A percentile compares a stretch with the other conserved stretches of the same genome.
Conservation (phyloP, 2,797 vertebrate species). For the Ctenosaura bakeri region DNA sequence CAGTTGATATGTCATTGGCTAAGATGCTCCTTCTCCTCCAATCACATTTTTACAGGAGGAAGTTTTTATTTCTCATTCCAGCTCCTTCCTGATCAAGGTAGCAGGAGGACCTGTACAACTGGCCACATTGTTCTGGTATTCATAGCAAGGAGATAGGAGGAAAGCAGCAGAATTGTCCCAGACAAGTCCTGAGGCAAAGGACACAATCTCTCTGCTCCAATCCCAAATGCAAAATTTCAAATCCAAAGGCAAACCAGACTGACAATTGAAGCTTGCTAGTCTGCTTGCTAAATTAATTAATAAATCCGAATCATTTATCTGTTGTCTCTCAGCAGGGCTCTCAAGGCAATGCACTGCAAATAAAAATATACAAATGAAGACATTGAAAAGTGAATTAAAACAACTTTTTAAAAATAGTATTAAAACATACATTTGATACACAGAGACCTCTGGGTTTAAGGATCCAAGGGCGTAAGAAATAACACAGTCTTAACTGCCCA, state of each 20-base stretch:
- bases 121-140: not conserved
- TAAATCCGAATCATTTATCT: too few species aligned
- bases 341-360: too few species aligned
- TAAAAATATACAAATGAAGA: too few species aligned
- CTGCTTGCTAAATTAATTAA: too few species aligned
- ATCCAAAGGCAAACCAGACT: not conserved
- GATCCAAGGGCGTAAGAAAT: too few species aligned
- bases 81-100: not conserved
- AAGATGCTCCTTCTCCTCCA: not conserved
- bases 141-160: too few species aligned
- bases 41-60: not conserved
- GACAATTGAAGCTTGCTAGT: not conserved
- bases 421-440: too few species aligned
- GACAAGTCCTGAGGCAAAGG: not conserved
- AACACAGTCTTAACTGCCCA: too few species aligned
- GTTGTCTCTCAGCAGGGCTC: too few species aligned
- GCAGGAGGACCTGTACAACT: not conserved
- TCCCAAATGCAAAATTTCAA: not conserved
- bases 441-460: too few species aligned
- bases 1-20: not conserved
- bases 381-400: too few species aligned
- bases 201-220: not conserved
- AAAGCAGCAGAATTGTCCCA: not conserved
- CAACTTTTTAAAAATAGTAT: too few species aligned
- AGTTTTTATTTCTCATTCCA: not conserved